Evolutionary conservation across 2,888 invertebrate species (phyloP).

Genomic region (Lissonota sp.): DNA sequence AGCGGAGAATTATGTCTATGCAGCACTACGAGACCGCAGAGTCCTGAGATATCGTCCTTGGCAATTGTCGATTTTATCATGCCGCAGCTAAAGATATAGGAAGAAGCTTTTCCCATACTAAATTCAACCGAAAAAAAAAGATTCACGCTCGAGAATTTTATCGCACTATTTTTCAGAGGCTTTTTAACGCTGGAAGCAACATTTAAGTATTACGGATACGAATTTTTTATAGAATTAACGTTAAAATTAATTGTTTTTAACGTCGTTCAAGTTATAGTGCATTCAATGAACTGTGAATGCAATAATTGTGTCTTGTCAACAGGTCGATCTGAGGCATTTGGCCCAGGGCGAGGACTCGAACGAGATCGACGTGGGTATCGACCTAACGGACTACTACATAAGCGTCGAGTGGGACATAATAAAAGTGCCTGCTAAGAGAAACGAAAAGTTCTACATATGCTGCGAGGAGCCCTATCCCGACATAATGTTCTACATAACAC

Average conservation of each 20-base stretch:
- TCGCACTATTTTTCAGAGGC: no score
- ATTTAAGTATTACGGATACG: no score
- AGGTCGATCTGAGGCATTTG: constrained; percentile 96
- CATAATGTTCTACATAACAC: constrained; percentile 98
- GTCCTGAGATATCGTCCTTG: constrained; percentile 2
- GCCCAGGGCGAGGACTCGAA: constrained; percentile 95
- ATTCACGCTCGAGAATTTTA: no score
- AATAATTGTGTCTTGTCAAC: constrained; percentile 67
- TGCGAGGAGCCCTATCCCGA: constrained; percentile 98
- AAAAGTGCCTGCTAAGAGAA: constrained; percentile 94
- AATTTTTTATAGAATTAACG: no score
- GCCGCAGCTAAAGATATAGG: no score
- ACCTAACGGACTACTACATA: constrained; percentile 97
- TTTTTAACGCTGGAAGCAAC: no score
- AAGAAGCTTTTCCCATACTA: no score
- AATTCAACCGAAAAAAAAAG: no score
- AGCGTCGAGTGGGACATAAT: constrained; percentile 99
- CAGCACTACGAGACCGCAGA: constrained; percentile 1
- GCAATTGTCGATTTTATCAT: background rate
- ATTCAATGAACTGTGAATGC: background rate
- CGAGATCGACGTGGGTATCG: constrained; percentile 95
- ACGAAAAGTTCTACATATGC: constrained; percentile 97
- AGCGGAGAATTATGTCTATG: no score
- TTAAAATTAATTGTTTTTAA: no score
- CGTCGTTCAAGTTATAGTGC: no score